A percentile compares a stretch with the other conserved stretches of the same genome.
Evolutionary conservation across 2,888 invertebrate genomes (phyloP).

Genomic region (Megalurothrips usitatus): DNA sequence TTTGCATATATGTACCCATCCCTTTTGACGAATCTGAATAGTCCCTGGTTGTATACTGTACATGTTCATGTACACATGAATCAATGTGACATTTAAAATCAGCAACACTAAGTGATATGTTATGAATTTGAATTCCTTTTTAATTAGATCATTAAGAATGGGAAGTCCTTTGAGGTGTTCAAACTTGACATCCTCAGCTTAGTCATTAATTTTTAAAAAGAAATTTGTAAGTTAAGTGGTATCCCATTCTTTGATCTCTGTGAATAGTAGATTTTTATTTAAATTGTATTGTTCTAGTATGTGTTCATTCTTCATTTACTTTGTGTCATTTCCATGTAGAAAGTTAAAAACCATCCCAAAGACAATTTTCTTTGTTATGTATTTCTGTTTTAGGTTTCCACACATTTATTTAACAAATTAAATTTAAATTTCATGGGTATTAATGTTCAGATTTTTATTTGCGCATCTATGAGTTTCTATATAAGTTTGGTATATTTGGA

Average conservation of each 20-base stretch:
- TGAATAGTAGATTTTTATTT: constrained; percentile 9
- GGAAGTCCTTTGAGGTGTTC: neutral
- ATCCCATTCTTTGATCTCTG: constrained; percentile 1
- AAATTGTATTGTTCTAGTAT: neutral
- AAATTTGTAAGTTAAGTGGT: constrained; percentile 10
- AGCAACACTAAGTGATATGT: constrained; percentile 25
- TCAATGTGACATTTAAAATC: neutral
- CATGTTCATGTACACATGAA: neutral
- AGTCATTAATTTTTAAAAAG: constrained; percentile 15
- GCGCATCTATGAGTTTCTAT: neutral
- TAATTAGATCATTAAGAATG: constrained; percentile 1
- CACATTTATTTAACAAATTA: constrained; percentile 5
- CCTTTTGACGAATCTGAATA: too few relatives aligned
- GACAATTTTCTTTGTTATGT: constrained; percentile 21
- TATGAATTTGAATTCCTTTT: constrained; percentile 6
- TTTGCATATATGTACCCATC: too few relatives aligned
- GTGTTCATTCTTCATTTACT: constrained; percentile 10
- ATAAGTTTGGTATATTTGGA: neutral
- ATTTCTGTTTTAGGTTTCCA: neutral
- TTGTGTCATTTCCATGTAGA: neutral
- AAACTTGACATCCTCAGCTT: neutral
- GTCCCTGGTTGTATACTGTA: too few relatives aligned
- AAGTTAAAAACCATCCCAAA: constrained; percentile 5
- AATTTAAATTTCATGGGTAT: neutral
- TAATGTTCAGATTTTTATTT: neutral